Base-by-base conservation (phyloP, 2,888 invertebrate genomes). In the Erebia ligea region DNA sequence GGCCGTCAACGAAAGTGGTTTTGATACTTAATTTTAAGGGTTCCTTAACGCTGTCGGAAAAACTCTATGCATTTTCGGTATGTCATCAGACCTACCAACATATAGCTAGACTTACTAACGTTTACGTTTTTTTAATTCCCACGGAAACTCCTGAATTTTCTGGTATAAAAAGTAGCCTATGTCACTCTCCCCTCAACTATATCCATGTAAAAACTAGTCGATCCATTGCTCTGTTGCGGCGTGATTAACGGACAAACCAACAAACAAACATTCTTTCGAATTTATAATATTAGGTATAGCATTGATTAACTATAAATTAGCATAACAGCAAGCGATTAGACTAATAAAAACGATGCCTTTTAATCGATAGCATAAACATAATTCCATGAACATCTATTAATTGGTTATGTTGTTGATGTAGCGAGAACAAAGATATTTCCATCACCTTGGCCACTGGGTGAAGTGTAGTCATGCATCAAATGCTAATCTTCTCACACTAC, bases 1-100 rank as follows among this genome's bases (percentile, higher is more conserved):
- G 50, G 52, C 52, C 64, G 54, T n/a, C 40, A 64, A 64, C 54
- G 64, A 64, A 64, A 64, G 64, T 64, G 54, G 64, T 64, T 52
- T 40, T 34, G 50, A 11, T 34, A 17, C 17, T 62, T 13, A 54
- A 17, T 54, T 40, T 64, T 54, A 19, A 34, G 64, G n/a, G 64
- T 25, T 64, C 64, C 40, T 13, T 34, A 34, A 1, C 17, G 10
- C 4, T 2, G 8, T 34, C 11, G 8, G 13, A 15, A 34, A 57
- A 57, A 15, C 48, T 15, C 48, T 15, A 10, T 48, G 15, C 48
- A 4, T 48, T 48, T 11, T 4, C 13, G n/a, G 48, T 48, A 50
- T n/a, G n/a, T n/a, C n/a, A 9, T 15, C 48, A n/a, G 15, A n/a
- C 15, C 1, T 50, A n/a, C 6, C 2, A n/a, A n/a, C 13, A 15